Evolutionary conservation across 1,140 invertebrate species (phyloP), one percentile per base, ranked within the genome.

Genomic region (Lasioglossum albipes): DNA sequence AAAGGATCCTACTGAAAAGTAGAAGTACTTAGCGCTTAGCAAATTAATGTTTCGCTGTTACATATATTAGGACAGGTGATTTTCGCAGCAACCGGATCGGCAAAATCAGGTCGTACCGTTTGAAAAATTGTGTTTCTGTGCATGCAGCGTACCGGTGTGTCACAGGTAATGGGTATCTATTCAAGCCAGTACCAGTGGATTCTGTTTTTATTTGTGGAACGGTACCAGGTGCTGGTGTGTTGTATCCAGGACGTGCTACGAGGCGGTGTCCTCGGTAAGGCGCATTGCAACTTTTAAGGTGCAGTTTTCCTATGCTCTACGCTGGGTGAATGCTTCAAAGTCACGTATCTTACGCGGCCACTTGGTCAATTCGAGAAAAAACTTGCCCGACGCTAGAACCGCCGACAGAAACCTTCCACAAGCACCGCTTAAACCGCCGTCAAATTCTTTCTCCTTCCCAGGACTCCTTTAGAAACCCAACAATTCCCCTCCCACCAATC

Each of bases 111-210:
- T 49, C 22, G n/a, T 80, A 41, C 72, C 64, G 72, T 67, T 75
- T 36, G 36, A 36, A 67, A 67, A 62, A 61, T 52, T 4, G 73
- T 68, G 79, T 80, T 36, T 42, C 42, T 70, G 72, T 75, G 57
- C 82, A 80, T 83, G 82, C 79, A 69, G 82, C 79, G 81, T 84
- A 82, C 82, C 82, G 82, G 73, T 84, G 82, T 83, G 77, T 75
- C 71, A 74, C 69, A 61, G 70, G 9, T 68, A 80, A 74, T 72
- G 45, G 73, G 77, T 79, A 74, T 73, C 77, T 79, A 79, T 79
- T 71, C 59, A 64, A 80, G 78, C 62, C 54, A 70, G 79, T 27
- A 64, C 74, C 74, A 49, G 59, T 64, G 54, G 54, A 49, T 12
- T 78, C 75, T 71, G 77, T 83, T 75, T 70, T 75, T 81, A 81